phyloP scores from a whole-genome alignment of 2,797 vertebrate genomes.

The Rhinoraja longicauda region DNA sequence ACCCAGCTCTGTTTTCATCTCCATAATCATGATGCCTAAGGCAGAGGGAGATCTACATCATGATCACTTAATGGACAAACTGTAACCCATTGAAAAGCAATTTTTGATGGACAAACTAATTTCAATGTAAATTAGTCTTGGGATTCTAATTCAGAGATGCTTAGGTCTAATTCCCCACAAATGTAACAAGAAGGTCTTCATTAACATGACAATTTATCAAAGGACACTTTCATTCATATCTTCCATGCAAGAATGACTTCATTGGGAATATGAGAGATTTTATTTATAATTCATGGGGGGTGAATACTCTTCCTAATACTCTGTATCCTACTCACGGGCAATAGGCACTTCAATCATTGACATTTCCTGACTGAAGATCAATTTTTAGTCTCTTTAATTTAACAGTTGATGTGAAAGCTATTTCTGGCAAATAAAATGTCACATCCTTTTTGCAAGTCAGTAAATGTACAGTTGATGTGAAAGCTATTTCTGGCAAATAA shows the following conservation, averaged over 20 bases:
- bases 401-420: slow-evolving; percentile 9
- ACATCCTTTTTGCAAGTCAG: slow-evolving; percentile 4
- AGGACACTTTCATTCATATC: background rate
- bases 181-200: background rate
- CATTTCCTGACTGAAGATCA: slow-evolving; percentile 18
- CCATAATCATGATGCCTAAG: background rate
- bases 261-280: background rate
- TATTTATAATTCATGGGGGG: background rate
- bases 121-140: slow-evolving; percentile 14
- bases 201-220: slow-evolving; percentile 28
- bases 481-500: slow-evolving; percentile 20
- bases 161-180: background rate
- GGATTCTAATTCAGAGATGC: background rate
- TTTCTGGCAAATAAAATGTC: slow-evolving; percentile 23
- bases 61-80: background rate
- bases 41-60: background rate
- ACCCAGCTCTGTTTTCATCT: background rate
- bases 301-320: slow-evolving; percentile 11
- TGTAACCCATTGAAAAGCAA: background rate
- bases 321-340: background rate
- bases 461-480: slow-evolving; percentile 13
- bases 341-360: background rate
- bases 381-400: slow-evolving; percentile 14
- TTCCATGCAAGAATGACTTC: slow-evolving; percentile 9
- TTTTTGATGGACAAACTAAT: background rate